Evolutionary conservation across 2,797 vertebrate genomes (phyloP).

Genomic region (Gambelia wislizenii): DNA sequence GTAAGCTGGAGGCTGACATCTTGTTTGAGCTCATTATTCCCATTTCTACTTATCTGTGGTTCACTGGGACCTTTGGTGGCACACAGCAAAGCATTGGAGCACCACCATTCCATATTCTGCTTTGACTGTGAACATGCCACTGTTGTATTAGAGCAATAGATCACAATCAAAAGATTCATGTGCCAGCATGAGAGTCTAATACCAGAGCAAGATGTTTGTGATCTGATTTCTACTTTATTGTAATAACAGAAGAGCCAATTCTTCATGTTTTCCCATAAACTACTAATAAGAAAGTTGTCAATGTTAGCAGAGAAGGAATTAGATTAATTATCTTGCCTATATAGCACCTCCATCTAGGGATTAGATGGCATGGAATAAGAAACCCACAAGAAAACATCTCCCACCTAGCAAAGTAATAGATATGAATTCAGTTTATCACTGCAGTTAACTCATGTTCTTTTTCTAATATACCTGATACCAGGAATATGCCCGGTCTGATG

Average conservation of each 20-base stretch:
- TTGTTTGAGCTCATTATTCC: not conserved
- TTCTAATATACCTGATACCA: constrained; percentile 91
- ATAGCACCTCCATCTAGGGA: not conserved
- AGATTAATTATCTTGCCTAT: not conserved
- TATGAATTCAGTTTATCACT: not conserved
- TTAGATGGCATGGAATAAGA: not conserved
- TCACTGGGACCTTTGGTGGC: not conserved
- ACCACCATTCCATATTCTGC: not conserved
- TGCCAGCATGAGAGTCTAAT: not conserved
- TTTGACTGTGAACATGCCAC: not conserved
- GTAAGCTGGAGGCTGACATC: not conserved
- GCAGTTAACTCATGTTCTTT: not conserved
- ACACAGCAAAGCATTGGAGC: no score
- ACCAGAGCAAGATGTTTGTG: not conserved
- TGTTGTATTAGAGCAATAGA: not conserved
- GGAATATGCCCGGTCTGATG: constrained; percentile 94
- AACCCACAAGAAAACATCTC: not conserved
- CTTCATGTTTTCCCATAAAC: not conserved
- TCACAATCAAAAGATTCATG: not conserved
- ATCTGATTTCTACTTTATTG: not conserved
- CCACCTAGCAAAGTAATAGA: not conserved
- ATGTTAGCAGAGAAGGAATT: not conserved
- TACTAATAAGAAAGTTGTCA: not conserved
- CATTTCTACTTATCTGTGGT: not conserved
- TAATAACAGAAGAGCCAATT: not conserved